Conservation (phyloP, 2,888 invertebrate genomes). For the Acanthosepion lycidas region DNA sequence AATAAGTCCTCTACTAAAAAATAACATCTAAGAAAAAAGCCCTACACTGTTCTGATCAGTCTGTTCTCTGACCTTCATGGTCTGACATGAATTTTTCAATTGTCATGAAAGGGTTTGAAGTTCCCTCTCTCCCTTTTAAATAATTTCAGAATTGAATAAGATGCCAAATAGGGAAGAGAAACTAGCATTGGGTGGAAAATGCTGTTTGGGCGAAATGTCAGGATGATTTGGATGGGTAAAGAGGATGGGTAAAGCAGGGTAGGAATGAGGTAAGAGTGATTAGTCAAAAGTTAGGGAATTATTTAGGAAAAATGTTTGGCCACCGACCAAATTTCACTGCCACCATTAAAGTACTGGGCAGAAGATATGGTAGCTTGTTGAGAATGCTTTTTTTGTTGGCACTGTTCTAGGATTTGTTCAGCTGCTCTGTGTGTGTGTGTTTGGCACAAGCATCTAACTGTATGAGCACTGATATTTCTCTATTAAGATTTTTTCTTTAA, state of each 20-base stretch:
- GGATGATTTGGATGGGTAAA: constrained; percentile 10
- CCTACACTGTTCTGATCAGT: neutral
- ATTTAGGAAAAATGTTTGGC: neutral
- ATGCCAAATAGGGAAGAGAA: neutral
- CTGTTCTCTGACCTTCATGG: neutral
- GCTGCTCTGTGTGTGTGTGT: neutral
- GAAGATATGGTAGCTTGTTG: neutral
- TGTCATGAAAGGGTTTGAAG: neutral
- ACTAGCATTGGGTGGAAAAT: neutral
- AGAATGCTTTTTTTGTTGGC: neutral
- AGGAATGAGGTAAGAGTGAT: neutral
- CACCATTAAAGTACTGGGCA: neutral
- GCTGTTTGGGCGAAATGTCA: neutral
- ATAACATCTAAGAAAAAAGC: too few relatives aligned
- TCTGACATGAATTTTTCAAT: neutral
- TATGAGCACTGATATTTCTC: neutral
- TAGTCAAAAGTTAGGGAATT: neutral
- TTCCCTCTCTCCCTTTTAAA: neutral
- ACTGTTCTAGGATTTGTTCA: neutral
- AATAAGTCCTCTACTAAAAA: too few relatives aligned
- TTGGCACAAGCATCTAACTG: neutral
- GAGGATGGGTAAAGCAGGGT: neutral
- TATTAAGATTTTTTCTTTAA: neutral
- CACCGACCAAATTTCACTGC: neutral
- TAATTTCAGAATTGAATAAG: neutral